Percentiles rank a stretch among this genome's conserved stretches.
Conservation (phyloP, 2,113 vertebrate genomes). For the Pseudopipra pipra region DNA sequence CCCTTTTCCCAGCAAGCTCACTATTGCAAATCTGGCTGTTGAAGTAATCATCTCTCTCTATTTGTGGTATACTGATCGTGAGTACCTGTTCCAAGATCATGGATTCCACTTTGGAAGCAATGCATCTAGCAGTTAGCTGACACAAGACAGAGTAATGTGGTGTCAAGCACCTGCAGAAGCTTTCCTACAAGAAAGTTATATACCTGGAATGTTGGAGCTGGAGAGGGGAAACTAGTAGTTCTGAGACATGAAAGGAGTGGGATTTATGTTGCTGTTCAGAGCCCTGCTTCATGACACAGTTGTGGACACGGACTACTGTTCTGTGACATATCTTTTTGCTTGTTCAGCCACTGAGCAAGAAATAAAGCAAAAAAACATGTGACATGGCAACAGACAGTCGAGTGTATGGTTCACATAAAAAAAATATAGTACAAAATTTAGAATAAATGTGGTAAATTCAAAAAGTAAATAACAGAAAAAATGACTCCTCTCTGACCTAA, state of each 20-base stretch:
- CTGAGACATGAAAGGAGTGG: not conserved
- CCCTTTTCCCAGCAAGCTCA: not conserved
- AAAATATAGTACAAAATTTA: not conserved
- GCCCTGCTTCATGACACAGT: not conserved
- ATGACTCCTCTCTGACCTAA: not conserved
- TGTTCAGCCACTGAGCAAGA: not conserved
- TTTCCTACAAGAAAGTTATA: not conserved
- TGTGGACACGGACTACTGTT: not conserved
- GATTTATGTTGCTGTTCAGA: not conserved
- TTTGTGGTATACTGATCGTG: not conserved
- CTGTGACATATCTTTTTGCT: not conserved
- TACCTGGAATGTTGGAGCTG: not conserved
- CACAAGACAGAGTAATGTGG: not conserved
- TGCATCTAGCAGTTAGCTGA: not conserved
- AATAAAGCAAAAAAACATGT: not conserved
- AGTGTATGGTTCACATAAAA: not conserved
- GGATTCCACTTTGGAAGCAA: not conserved
- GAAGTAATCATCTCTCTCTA: not conserved
- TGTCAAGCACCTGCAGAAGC: not conserved
- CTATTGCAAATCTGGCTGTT: rapidly evolving
- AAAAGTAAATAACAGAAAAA: not conserved
- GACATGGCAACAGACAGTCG: not conserved
- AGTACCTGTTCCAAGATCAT: not conserved
- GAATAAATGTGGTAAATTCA: not conserved
- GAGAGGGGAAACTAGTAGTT: not conserved